Evolutionary conservation across 2,113 vertebrate genomes (phyloP).

Genomic region (Camelus bactrianus): DNA sequence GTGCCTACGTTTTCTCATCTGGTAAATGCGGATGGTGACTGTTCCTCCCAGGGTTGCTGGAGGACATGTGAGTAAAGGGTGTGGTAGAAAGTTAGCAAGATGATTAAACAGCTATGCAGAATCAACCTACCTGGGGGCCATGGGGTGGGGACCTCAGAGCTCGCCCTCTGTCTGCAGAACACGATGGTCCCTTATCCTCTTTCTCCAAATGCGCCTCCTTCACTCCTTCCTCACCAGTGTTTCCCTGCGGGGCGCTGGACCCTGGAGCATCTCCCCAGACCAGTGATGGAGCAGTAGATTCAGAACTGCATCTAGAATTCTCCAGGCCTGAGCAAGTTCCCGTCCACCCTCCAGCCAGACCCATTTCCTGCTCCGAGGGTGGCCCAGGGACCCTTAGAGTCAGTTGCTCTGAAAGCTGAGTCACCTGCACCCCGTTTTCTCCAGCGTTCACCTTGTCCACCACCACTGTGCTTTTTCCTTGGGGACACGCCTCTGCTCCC

Average conservation of each 20-base stretch:
- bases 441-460: not conserved
- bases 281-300: accelerated
- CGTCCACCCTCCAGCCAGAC: accelerated
- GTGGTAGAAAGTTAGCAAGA: not conserved
- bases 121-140: slow-evolving; percentile 1
- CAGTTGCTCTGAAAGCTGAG: not conserved
- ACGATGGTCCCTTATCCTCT: not conserved
- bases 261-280: accelerated
- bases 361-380: not conserved
- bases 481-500: not conserved
- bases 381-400: not conserved
- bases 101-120: accelerated
- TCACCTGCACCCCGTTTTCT: slow-evolving; percentile 53
- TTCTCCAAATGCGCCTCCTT: accelerated
- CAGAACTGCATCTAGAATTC: accelerated
- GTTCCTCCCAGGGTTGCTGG: not conserved
- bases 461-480: accelerated
- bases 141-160: accelerated
- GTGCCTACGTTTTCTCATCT: not conserved
- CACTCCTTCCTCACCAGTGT: accelerated
- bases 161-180: not conserved
- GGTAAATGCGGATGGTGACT: not conserved
- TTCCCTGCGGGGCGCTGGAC: accelerated
- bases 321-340: accelerated
- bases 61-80: accelerated